Conservation (phyloP, 1,140 invertebrate species). For the Heliconius himera region DNA sequence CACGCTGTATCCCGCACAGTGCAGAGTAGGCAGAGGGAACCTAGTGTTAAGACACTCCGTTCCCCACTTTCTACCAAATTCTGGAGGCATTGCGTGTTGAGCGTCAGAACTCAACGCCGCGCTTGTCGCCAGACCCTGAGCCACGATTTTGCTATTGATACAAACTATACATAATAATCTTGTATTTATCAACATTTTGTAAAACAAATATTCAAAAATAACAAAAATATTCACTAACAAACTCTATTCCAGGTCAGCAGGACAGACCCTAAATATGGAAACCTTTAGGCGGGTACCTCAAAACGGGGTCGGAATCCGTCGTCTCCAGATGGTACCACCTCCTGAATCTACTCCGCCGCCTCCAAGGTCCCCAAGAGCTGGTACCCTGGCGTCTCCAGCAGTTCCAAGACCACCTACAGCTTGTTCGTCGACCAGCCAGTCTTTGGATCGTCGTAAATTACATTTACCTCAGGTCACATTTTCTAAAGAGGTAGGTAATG, state of each 20-base stretch:
- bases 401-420: conserved; percentile 80
- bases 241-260: conserved; percentile 82
- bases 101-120: too few species aligned
- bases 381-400: conserved; percentile 59
- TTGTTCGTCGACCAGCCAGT: conserved; percentile 73
- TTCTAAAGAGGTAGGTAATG: conserved; percentile 91
- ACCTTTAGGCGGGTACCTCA: conserved; percentile 86
- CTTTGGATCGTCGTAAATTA: conserved; percentile 82
- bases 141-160: too few species aligned
- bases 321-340: conserved; percentile 59
- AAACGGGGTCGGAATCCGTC: conserved; percentile 58
- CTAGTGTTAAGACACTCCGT: too few species aligned
- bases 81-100: too few species aligned
- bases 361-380: conserved; percentile 59
- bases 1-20: too few species aligned
- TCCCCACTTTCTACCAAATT: too few species aligned
- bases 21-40: too few species aligned
- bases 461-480: conserved; percentile 91
- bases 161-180: too few species aligned
- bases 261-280: conserved; percentile 87
- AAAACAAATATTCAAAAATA: neutral
- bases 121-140: too few species aligned
- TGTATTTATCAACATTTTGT: neutral
- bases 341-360: conserved; percentile 63
- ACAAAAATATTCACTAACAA: neutral